Conservation (phyloP, 37 sponge, comb jelly and placozoan species). For the Haliclona indistincta region DNA sequence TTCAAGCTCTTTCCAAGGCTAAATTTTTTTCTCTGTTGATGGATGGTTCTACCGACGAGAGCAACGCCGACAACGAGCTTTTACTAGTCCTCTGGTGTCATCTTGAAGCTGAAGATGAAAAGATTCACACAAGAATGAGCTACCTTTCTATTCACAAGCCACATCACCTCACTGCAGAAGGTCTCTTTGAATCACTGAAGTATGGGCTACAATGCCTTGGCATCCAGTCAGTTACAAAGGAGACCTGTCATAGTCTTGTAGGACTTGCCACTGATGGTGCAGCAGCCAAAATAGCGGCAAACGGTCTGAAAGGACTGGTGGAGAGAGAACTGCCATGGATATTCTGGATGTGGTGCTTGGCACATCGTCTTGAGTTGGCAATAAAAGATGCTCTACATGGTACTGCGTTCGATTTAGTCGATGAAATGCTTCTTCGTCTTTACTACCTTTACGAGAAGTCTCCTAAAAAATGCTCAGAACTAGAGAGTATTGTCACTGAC, state of each 20-base stretch:
- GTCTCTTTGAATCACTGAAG: slow-evolving; percentile 30
- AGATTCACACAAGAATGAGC: slow-evolving; percentile 43
- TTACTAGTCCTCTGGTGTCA: slow-evolving; percentile 57
- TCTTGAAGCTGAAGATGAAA: slow-evolving; percentile 40
- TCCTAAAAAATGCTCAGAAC: slow-evolving; percentile 61
- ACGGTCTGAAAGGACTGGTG: slow-evolving; percentile 66
- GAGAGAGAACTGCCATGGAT: slow-evolving; percentile 56
- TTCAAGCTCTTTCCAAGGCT: slow-evolving; percentile 14
- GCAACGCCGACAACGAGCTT: slow-evolving; percentile 57
- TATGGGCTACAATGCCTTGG: slow-evolving; percentile 34
- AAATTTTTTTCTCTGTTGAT: slow-evolving; percentile 58
- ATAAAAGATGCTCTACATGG: slow-evolving; percentile 63
- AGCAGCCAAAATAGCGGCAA: slow-evolving; percentile 40
- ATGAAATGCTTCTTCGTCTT: slow-evolving; percentile 62
- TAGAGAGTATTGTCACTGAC: slow-evolving; percentile 52
- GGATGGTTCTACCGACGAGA: slow-evolving; percentile 53
- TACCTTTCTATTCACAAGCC: slow-evolving; percentile 38
- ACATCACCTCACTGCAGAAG: slow-evolving; percentile 24
- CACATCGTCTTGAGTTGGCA: slow-evolving; percentile 62
- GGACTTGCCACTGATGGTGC: slow-evolving; percentile 73
- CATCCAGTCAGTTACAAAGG: slow-evolving; percentile 22
- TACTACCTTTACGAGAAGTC: slow-evolving; percentile 69
- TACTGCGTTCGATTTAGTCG: slow-evolving; percentile 61
- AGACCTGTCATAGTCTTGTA: slow-evolving; percentile 47
- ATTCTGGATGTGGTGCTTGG: slow-evolving; percentile 85